Evolutionary conservation across 2,113 vertebrate genomes (phyloP), one percentile per base, ranked within the genome.

Genomic region (Ivindomyrus marchei): DNA sequence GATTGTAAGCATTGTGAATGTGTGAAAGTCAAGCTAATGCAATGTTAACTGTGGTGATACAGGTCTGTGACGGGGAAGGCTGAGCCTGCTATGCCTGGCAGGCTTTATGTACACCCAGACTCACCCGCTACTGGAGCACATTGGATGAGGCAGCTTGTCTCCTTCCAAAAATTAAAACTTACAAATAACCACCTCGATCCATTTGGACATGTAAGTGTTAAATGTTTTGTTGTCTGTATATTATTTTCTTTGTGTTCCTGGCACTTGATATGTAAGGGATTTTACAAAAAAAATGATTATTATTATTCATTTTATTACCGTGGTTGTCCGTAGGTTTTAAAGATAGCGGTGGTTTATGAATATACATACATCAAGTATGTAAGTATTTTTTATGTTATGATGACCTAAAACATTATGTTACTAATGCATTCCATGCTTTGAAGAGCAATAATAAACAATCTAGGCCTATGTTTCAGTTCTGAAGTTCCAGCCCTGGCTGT

Each of bases 101-200:
- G 98, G 46, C 95, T 99, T 0, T 99, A 99, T 15, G 98, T 99
- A 84, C 98, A 99, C 27, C 97, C 98, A 0, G 98, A 99, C 66
- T 99, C 98, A 0, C 98, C 98, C 0, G 98, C 98, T 3, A 98
- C 97, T 0, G 98, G 98, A 0, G 97, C 97, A 0, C 98, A 99
- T 62, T 99, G 98, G 98, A 99, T 98, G 97, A 95, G 98, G 92
- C 98, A 99, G 93, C 95, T 99, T 0, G 98, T 99, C 66, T 99
- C 98, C 77, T 99, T 99, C 92, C 98, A 99, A 94, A 99, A 99
- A 50, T 97, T 99, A 88, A 99, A 99, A 91, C 97, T 99, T 91
- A 99, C 98, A 93, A 99, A 99, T 93, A 99, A 99, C 94, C 98
- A 99, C 94, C 97, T 99, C 70, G 98, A 99, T 90, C 98, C 98